Conservation (phyloP, 2,888 invertebrate species). For the Lepidonotus clava region DNA sequence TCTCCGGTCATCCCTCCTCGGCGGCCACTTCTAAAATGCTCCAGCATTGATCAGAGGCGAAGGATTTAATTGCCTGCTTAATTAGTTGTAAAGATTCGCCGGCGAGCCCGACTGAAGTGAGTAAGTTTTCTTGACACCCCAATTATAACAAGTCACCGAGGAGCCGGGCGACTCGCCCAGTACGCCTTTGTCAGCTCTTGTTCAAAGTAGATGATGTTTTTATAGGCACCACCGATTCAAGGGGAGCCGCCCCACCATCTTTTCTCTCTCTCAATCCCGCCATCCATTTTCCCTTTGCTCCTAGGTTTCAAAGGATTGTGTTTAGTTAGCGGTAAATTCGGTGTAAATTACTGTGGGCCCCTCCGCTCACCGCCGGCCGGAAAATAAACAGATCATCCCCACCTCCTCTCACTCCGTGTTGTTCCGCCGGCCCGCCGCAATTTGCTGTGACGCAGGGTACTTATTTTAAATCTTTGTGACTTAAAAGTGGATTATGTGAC, state of each 20-base stretch:
- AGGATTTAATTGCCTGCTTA: constrained; percentile 47
- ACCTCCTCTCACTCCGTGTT: not conserved
- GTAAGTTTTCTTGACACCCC: constrained; percentile 47
- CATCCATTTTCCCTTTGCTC: constrained; percentile 17
- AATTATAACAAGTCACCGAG: constrained; percentile 41
- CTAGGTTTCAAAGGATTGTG: constrained; percentile 20
- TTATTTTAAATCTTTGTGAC: constrained; percentile 41
- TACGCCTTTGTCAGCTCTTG: constrained; percentile 41
- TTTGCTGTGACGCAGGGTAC: constrained; percentile 10
- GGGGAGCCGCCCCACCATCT: not conserved
- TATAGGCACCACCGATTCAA: not conserved
- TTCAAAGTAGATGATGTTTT: constrained; percentile 50
- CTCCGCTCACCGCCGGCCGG: not conserved
- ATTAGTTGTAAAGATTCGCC: constrained; percentile 46
- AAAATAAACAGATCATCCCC: constrained; percentile 40
- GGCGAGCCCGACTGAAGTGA: constrained; percentile 17
- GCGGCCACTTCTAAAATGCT: not conserved
- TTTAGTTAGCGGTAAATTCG: constrained; percentile 41
- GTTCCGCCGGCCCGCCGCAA: not conserved
- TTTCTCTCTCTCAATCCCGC: constrained; percentile 5
- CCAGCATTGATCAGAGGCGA: constrained; percentile 35
- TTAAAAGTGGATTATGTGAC: constrained; percentile 43
- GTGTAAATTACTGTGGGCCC: constrained; percentile 26
- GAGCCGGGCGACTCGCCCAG: not conserved
- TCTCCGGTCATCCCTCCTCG: not conserved